These are phyloP conservation scores for Percopsis transmontana DNA, from an alignment of 2,113 vertebrate species.

Conservation along the genomic window DNA sequence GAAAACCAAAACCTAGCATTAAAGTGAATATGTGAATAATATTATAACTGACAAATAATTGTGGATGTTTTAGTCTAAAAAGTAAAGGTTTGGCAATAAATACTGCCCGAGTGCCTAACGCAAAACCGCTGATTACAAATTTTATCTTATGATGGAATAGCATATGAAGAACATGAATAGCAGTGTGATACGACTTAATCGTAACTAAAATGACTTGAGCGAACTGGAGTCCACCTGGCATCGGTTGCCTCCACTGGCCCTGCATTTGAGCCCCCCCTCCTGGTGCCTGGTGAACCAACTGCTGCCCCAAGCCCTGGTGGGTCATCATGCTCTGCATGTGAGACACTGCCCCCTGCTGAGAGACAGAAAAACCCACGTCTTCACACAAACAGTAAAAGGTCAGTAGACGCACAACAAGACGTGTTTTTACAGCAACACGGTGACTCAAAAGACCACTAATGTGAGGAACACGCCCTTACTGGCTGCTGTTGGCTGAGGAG, in stretches of 20 bases:
- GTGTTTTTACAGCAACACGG: background rate
- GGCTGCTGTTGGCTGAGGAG: conserved; percentile 91
- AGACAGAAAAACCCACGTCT: conserved; percentile 1
- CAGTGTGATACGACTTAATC: no score
- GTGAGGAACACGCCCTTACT: conserved; percentile 65
- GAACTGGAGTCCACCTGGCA: conserved; percentile 76
- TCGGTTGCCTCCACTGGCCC: conserved; percentile 78
- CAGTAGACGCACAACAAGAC: background rate
- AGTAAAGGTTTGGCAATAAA: no score
- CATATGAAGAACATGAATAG: no score
- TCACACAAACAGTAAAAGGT: background rate
- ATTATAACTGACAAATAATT: no score
- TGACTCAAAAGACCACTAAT: no score
- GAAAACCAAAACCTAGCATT: no score
- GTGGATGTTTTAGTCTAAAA: no score
- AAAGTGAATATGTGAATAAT: no score
- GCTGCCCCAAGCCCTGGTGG: conserved; percentile 84
- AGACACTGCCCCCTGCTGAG: conserved; percentile 82
- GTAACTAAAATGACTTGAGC: background rate
- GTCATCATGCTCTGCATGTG: conserved; percentile 84
- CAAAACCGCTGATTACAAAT: no score
- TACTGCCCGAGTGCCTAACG: no score
- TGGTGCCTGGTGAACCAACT: conserved; percentile 80
- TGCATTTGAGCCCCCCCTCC: conserved; percentile 84
- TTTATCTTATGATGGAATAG: no score